A percentile compares a stretch with the other conserved stretches of the same genome.
phyloP scores from a whole-genome alignment of 2,888 invertebrate genomes.

The Tuta absoluta region DNA sequence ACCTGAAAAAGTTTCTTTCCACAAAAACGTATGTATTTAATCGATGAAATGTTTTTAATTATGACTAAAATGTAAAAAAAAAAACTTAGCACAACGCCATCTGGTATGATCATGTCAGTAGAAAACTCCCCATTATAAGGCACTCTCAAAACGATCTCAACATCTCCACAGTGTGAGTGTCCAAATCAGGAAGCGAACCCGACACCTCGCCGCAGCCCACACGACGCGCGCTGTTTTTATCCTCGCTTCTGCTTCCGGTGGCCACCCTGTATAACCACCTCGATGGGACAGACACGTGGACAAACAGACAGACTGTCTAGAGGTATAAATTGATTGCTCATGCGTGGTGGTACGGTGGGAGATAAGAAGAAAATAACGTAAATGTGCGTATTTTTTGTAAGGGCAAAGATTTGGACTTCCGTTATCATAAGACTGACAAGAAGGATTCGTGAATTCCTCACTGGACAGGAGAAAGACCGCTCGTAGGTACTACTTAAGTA shows the following conservation, averaged over 20 bases:
- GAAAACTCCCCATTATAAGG: too few species aligned
- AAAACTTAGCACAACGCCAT: too few species aligned
- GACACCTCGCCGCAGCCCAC: conserved; percentile 69
- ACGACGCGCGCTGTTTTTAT: conserved; percentile 60
- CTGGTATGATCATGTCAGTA: too few species aligned
- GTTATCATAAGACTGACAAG: too few species aligned
- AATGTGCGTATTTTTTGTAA: neutral
- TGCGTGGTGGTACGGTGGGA: neutral
- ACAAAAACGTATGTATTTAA: too few species aligned
- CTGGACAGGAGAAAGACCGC: too few species aligned
- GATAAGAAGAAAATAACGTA: neutral
- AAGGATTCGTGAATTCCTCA: too few species aligned
- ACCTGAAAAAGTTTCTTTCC: too few species aligned
- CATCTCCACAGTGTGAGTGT: conserved; percentile 26
- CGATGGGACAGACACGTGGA: conserved; percentile 24
- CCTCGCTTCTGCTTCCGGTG: conserved; percentile 72
- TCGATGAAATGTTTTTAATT: too few species aligned
- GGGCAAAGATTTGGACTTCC: neutral
- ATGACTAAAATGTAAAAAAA: too few species aligned
- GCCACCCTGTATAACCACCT: conserved; percentile 30
- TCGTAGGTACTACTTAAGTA: too few species aligned
- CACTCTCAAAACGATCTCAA: neutral
- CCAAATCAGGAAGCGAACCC: conserved; percentile 63
- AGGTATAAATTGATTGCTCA: neutral
- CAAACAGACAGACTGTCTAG: conserved; percentile 26